Evolutionary conservation across 2,888 invertebrate species (phyloP), one percentile per base, ranked within the genome.

Genomic region (Eristalis intricaria): DNA sequence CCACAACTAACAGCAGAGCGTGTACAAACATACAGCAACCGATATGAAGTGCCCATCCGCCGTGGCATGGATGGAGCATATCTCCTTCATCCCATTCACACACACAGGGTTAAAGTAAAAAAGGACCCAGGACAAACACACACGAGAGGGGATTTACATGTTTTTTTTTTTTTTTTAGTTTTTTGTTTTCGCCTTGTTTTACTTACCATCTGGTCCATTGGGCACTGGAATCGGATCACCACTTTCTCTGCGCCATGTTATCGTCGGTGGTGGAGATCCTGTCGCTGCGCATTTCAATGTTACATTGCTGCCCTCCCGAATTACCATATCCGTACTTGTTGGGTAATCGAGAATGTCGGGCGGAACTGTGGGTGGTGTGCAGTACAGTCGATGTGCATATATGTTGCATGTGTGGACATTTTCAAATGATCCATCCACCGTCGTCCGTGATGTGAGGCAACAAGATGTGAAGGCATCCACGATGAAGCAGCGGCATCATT

Each of bases 231-330:
- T 97, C 78, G 95, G 94, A 91, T 96, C 95, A 79, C 96, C 95
- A 90, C 96, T 96, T 92, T 98, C 98, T 89, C 97, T 94, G 89
- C 97, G 94, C 98, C 98, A 98, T 88, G 95, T 96, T 92, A 98
- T 97, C 90, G 95, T 96, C 5, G 98, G 98, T 89, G 95, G 94
- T 2, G 98, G 98, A n/a, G 97, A 96, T 71, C 98, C 97, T 19
- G 96, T 97, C 23, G 98, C 98, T 40, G 97, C 97, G 92, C 98
- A 98, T 88, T 96, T 95, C 80, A 98, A 94, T 90, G 97, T 97
- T 84, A 98, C 96, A 89, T 97, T 96, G 71, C 96, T 96, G 19
- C 98, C 97, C 93, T 98, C 98, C 58, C 96, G 94, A 65, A 97
- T 97, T 40, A 96, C 96, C 95, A 97, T 97, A 92, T 97, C 97